Evolutionary conservation across 2,888 invertebrate species (phyloP).

Genomic region (Zele albiditarsus): DNA sequence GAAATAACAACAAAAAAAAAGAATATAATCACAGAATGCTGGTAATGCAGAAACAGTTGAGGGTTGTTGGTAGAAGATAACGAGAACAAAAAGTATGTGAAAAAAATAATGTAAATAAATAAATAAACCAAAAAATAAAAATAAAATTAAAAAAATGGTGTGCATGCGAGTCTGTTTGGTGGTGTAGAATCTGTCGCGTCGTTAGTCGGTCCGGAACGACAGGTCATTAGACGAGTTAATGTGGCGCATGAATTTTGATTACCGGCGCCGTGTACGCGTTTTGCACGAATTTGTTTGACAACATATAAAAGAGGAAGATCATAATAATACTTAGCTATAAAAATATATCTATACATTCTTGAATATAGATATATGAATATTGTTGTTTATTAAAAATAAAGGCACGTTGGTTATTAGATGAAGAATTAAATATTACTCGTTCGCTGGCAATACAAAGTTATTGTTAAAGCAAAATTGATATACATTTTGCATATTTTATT

Average conservation of each 20-base stretch:
- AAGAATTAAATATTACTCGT: no score
- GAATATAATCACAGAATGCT: not conserved
- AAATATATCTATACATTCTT: not conserved
- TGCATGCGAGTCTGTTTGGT: constrained; percentile 11
- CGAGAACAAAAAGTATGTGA: not conserved
- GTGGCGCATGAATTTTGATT: constrained; percentile 54
- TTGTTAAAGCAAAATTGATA: no score
- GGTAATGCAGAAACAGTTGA: not conserved
- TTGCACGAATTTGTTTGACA: constrained; percentile 25
- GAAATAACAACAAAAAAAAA: not conserved
- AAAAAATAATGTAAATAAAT: not conserved
- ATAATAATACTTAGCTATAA: not conserved
- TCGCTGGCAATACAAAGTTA: no score
- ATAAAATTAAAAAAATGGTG: constrained; percentile 16
- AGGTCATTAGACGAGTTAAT: constrained; percentile 53
- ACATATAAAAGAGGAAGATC: constrained; percentile 3
- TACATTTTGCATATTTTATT: no score
- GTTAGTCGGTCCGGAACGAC: constrained; percentile 42
- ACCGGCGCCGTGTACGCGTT: constrained; percentile 32
- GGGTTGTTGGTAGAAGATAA: not conserved
- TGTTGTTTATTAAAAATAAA: no score
- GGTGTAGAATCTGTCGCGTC: constrained; percentile 42
- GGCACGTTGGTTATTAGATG: no score
- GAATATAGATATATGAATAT: not conserved
- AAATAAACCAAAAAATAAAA: constrained; percentile 17